Evolutionary conservation across 2,113 vertebrate genomes (phyloP).

Genomic region (Crotophaga sulcirostris): DNA sequence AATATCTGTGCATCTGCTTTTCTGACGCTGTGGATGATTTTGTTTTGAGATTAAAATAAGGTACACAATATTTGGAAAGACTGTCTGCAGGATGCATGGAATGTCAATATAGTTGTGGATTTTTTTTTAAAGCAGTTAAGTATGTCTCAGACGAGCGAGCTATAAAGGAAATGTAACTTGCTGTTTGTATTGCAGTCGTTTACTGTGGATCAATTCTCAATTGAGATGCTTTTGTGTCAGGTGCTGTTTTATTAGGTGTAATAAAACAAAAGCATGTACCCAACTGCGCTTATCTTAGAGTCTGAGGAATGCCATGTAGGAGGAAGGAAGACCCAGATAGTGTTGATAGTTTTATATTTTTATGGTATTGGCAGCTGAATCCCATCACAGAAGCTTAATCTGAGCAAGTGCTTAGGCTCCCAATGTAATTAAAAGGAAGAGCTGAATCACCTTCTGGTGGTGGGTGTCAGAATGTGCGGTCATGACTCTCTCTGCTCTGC

Average conservation of each 20-base stretch:
- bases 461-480: background rate
- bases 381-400: background rate
- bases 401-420: background rate
- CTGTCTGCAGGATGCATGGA: background rate
- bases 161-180: background rate
- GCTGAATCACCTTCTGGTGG: background rate
- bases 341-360: background rate
- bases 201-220: constrained; percentile 3
- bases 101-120: background rate
- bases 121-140: background rate
- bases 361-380: background rate
- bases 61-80: background rate
- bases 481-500: background rate
- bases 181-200: background rate
- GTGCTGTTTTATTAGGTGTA: background rate
- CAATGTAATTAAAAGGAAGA: background rate
- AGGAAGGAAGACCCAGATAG: background rate
- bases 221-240: background rate
- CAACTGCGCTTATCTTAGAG: background rate
- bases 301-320: background rate
- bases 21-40: background rate
- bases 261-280: background rate
- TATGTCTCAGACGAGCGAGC: background rate
- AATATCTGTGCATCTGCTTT: background rate
- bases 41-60: background rate